A percentile compares a stretch with the other conserved stretches of the same genome.
Conservation (phyloP, 2,888 invertebrate genomes). For the Diarsia brunnea region DNA sequence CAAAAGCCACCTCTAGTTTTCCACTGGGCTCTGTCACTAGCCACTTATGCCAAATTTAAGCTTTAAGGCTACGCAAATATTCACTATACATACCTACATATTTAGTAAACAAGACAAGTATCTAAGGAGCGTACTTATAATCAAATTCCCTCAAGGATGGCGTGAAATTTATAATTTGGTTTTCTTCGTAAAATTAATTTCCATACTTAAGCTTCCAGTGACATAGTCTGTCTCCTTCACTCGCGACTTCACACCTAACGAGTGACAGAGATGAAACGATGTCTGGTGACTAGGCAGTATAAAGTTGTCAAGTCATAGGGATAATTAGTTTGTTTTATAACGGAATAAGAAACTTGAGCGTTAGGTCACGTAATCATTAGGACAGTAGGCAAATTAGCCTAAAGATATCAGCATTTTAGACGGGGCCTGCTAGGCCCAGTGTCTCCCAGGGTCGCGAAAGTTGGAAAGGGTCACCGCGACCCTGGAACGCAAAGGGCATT, state of each 20-base stretch:
- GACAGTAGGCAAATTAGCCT: background rate
- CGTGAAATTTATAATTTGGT: slow-evolving; percentile 42
- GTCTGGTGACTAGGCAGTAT: slow-evolving; percentile 34
- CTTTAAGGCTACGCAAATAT: background rate
- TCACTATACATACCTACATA: background rate
- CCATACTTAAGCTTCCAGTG: slow-evolving; percentile 17
- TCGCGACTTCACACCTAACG: background rate
- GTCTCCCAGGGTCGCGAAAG: no score
- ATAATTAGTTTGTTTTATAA: slow-evolving; percentile 64
- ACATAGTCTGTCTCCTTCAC: slow-evolving; percentile 25
- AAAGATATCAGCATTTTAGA: no score
- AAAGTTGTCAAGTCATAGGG: slow-evolving; percentile 59
- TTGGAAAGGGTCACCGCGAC: no score
- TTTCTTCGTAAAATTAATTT: slow-evolving; percentile 47
- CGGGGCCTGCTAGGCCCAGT: no score
- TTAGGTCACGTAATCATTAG: background rate
- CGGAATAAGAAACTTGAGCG: slow-evolving; percentile 42
- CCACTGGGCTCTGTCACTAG: no score
- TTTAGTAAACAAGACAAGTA: background rate
- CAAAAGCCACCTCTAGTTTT: no score
- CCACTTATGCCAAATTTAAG: background rate
- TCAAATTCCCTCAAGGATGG: slow-evolving; percentile 23
- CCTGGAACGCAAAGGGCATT: no score
- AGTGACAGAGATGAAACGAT: slow-evolving; percentile 46
- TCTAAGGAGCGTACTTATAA: background rate